Evolutionary conservation across 92 coral and sea anemone genomes (phyloP).

Genomic region (Parazoanthus atlanticus): DNA sequence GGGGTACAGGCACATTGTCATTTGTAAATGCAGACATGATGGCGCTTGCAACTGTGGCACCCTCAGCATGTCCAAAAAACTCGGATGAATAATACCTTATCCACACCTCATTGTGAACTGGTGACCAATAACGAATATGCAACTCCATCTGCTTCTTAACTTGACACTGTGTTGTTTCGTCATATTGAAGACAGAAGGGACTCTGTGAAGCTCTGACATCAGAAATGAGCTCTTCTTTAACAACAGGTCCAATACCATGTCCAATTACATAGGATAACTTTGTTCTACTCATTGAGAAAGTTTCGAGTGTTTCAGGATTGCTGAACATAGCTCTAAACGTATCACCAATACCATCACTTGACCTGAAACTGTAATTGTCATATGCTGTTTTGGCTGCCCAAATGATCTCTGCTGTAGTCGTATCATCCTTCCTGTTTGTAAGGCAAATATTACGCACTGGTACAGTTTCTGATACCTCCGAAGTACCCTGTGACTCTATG

Average conservation of each 20-base stretch:
- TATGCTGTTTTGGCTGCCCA: slow-evolving; percentile 46
- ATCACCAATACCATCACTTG: slow-evolving; percentile 46
- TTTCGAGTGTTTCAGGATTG: slow-evolving; percentile 44
- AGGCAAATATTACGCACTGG: slow-evolving; percentile 37
- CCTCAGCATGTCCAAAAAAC: slow-evolving; percentile 52
- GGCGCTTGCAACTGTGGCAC: no score
- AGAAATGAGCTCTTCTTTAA: slow-evolving; percentile 47
- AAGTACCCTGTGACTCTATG: slow-evolving; percentile 42
- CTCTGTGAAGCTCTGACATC: slow-evolving; percentile 48
- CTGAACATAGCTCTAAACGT: slow-evolving; percentile 52
- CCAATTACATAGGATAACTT: slow-evolving; percentile 42
- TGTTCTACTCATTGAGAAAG: slow-evolving; percentile 53
- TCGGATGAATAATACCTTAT: no score
- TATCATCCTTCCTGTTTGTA: slow-evolving; percentile 47
- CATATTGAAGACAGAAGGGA: slow-evolving; percentile 46
- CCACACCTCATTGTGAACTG: slow-evolving; percentile 33
- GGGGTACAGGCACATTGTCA: slow-evolving; percentile 37
- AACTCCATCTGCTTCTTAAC: slow-evolving; percentile 52
- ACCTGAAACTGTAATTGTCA: slow-evolving; percentile 45
- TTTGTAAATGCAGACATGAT: slow-evolving; percentile 35
- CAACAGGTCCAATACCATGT: slow-evolving; percentile 45
- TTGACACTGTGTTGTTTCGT: slow-evolving; percentile 46
- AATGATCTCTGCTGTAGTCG: slow-evolving; percentile 47
- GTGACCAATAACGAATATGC: slow-evolving; percentile 46
- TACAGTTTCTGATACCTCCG: slow-evolving; percentile 18